Evolutionary conservation across 2,113 vertebrate genomes (phyloP), one percentile per base, ranked within the genome.

Genomic region (Lepidothrix coronata): DNA sequence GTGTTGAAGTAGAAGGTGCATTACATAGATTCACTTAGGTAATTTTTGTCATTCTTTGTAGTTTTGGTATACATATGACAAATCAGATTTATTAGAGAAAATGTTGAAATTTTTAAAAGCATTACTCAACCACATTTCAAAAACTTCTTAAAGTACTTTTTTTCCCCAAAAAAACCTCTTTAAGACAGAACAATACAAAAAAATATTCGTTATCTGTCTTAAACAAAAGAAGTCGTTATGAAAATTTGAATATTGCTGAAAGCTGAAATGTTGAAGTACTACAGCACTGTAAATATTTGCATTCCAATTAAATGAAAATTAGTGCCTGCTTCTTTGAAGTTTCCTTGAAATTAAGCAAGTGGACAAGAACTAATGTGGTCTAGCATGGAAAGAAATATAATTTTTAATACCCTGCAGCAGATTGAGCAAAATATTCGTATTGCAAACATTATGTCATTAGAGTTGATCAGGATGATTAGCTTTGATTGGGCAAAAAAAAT

Each of bases 401-500:
- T 91, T 93, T 93, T 83, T 93, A 87, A 75, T 72, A 49, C 30
- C 65, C 33, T 89, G 52, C 48, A 91, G 59, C 55, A 85, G 49
- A 83, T 88, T 41, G 93, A 95, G 63, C 18, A 80, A 94, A 85
- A 88, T 91, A 96, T 92, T 95, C 59, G 16, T 92, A 65, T 75
- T 96, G 94, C 83, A 93, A 95, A 92, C 27, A 68, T 87, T 75
- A 88, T 87, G 37, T 41, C 83, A 85, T 93, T 95, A 78, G 35
- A 94, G 59, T 41, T 94, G 89, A 94, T 84, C n/a, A 4, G 37
- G 84, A 57, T 93, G 52, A 96, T 94, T 96, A 89, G 37, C 88
- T 97, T 89, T 92, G 63, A 96, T 90, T 85, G 70, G 59, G 35
- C 35, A 96, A 96, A 88, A 76, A 93, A 92, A 70, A 82, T 74